These are phyloP conservation scores for Anser cygnoides DNA, from an alignment of 2,113 vertebrate species.

Conservation along the genomic window DNA sequence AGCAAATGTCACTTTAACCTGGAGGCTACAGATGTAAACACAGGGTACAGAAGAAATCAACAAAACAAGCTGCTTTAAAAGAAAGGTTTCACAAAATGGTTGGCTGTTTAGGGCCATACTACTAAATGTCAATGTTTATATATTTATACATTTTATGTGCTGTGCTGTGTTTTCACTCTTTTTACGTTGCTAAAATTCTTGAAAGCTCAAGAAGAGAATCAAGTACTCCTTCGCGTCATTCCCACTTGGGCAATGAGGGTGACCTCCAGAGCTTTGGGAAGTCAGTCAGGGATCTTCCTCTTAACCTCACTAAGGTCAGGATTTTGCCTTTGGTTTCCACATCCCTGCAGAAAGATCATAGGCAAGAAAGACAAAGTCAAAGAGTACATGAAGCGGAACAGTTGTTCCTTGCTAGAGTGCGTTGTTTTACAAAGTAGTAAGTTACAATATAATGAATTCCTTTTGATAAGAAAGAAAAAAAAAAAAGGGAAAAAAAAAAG, in stretches of 20 bases:
- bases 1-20: neutral
- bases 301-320: neutral
- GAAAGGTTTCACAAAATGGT: neutral
- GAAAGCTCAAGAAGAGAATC: neutral
- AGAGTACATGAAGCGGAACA: neutral
- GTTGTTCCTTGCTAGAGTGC: neutral
- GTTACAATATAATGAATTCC: neutral
- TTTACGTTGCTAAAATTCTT: neutral
- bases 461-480: neutral
- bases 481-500: neutral
- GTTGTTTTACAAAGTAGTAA: neutral
- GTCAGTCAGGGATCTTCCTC: neutral
- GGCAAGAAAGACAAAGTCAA: neutral
- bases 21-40: neutral
- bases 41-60: neutral
- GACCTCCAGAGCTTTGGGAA: neutral
- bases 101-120: neutral
- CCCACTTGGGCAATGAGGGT: neutral
- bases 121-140: neutral
- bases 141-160: neutral
- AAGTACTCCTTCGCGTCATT: neutral
- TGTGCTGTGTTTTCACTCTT: neutral
- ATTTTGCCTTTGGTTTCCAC: neutral
- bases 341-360: neutral
- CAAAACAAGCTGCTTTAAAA: neutral